Conservation (phyloP, 2,888 invertebrate genomes). For the Argyresthia albistria region DNA sequence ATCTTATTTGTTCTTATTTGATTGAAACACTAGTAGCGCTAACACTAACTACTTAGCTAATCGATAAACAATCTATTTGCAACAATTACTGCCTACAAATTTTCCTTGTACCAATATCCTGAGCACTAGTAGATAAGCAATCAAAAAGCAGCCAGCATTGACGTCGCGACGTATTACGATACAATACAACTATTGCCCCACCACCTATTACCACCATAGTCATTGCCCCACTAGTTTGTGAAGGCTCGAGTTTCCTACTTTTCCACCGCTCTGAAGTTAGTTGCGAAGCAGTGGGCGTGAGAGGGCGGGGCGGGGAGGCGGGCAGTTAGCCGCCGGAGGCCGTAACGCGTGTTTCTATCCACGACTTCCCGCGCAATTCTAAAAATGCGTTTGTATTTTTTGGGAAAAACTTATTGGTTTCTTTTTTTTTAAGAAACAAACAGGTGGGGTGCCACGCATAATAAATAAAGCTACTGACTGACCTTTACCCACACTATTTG, state of each 20-base stretch:
- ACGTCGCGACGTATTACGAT: neutral
- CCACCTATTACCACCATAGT: too few relatives aligned
- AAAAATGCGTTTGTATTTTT: neutral
- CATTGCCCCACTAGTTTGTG: neutral
- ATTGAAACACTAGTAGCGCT: too few relatives aligned
- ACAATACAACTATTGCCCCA: slow-evolving; percentile 1
- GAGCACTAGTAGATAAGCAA: too few relatives aligned
- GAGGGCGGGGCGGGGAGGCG: slow-evolving; percentile 17
- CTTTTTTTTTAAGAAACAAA: slow-evolving; percentile 26
- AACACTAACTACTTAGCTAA: too few relatives aligned
- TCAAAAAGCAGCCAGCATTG: neutral
- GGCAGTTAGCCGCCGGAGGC: neutral
- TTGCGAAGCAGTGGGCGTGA: slow-evolving; percentile 46
- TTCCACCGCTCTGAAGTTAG: slow-evolving; percentile 52
- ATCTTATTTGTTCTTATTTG: too few relatives aligned
- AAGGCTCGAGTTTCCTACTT: slow-evolving; percentile 47
- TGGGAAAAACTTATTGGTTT: too few relatives aligned
- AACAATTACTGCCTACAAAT: too few relatives aligned
- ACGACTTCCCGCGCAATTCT: neutral
- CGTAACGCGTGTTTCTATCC: neutral
- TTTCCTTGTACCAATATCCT: too few relatives aligned
- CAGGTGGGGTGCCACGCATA: slow-evolving; percentile 42
- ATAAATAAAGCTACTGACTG: slow-evolving; percentile 55
- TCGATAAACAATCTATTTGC: too few relatives aligned
- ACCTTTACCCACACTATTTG: slow-evolving; percentile 63